Conservation (phyloP, 2,888 invertebrate species). For the Hartigia nigra region DNA sequence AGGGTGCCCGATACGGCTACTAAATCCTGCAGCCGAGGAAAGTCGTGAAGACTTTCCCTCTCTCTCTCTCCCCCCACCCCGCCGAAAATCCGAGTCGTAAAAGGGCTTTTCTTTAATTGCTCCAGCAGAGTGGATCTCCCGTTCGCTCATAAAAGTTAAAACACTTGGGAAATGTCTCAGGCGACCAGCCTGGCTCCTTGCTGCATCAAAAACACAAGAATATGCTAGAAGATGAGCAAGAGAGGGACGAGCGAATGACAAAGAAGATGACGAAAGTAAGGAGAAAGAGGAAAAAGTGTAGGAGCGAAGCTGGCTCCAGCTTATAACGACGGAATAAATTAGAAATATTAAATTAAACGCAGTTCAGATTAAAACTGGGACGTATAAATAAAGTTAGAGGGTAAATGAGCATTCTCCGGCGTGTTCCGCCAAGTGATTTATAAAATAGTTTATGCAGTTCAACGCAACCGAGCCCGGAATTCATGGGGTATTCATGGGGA, state of each 20-base stretch:
- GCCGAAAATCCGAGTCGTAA: constrained; percentile 15
- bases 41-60: neutral
- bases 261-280: neutral
- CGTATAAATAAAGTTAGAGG: constrained; percentile 43
- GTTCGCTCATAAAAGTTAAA: constrained; percentile 44
- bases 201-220: constrained; percentile 13
- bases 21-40: neutral
- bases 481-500: too few species aligned
- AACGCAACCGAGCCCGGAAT: constrained; percentile 12
- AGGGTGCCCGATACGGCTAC: neutral
- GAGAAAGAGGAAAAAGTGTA: neutral
- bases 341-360: constrained; percentile 44
- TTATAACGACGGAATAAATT: constrained; percentile 28
- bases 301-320: neutral
- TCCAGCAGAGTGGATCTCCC: constrained; percentile 37
- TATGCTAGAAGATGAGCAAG: neutral
- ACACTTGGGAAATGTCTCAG: constrained; percentile 17
- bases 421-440: constrained; percentile 42
- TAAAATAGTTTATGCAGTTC: constrained; percentile 25
- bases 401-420: constrained; percentile 40
- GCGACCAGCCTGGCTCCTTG: constrained; percentile 10
- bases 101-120: constrained; percentile 55
- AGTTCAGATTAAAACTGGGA: constrained; percentile 44
- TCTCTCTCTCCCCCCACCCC: neutral
- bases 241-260: neutral